Percentiles rank a stretch among this genome's conserved stretches.
Conservation (phyloP, 2,888 invertebrate species). For the Tetrapedia diversipes region DNA sequence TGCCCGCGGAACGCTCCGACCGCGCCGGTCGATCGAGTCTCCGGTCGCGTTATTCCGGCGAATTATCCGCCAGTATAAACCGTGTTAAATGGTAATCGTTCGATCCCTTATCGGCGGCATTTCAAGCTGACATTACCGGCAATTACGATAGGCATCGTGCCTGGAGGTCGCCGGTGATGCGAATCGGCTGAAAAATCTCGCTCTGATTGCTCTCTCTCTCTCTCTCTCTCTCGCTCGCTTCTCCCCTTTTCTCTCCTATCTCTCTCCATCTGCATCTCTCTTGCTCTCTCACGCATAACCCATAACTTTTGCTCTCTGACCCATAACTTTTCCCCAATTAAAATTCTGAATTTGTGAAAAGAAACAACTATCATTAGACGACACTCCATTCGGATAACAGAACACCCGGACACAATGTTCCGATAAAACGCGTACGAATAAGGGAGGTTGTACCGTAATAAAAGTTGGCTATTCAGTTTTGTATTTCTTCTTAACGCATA, state of each 20-base stretch:
- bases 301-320: too few relatives aligned
- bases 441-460: too few relatives aligned
- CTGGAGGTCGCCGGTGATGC: conserved; percentile 54
- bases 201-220: conserved; percentile 34
- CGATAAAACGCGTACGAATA: too few relatives aligned
- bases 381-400: too few relatives aligned
- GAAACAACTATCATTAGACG: too few relatives aligned
- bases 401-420: too few relatives aligned
- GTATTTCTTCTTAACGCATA: too few relatives aligned
- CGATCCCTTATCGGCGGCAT: conserved; percentile 54
- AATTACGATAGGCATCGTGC: conserved; percentile 61
- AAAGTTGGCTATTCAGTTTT: too few relatives aligned
- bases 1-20: conserved; percentile 7
- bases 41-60: conserved; percentile 41
- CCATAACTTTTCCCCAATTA: too few relatives aligned
- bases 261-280: not conserved
- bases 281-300: too few relatives aligned
- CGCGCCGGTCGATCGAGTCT: conserved; percentile 15
- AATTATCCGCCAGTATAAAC: conserved; percentile 52
- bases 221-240: too few relatives aligned
- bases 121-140: conserved; percentile 47
- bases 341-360: too few relatives aligned
- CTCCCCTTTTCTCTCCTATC: not conserved
- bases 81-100: conserved; percentile 48
- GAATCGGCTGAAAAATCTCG: conserved; percentile 42